Conservation (phyloP, 2,888 invertebrate species). For the Drosophila lutescens region DNA sequence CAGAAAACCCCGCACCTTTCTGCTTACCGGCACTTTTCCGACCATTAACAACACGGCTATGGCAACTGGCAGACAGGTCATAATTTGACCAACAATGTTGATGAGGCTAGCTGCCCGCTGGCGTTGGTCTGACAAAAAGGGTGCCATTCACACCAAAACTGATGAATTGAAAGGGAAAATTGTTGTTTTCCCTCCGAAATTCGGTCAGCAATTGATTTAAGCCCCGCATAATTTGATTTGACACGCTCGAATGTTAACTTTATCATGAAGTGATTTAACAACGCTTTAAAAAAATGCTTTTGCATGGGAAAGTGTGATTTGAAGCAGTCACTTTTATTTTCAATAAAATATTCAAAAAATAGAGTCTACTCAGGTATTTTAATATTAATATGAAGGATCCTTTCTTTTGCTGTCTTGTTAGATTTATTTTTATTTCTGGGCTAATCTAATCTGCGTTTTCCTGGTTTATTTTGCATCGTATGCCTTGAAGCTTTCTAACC, state of each 20-base stretch:
- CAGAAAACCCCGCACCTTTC: background rate
- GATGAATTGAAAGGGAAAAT: constrained; percentile 7
- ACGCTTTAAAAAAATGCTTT: background rate
- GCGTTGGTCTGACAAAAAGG: constrained; percentile 9
- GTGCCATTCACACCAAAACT: background rate
- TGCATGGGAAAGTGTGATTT: no score
- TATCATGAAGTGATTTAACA: background rate
- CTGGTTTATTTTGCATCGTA: background rate
- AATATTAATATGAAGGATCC: no score
- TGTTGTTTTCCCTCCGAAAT: background rate
- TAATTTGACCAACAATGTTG: constrained; percentile 41
- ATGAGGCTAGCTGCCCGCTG: constrained; percentile 7
- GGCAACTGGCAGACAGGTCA: constrained; percentile 51
- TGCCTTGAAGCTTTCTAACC: background rate
- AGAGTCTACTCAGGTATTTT: no score
- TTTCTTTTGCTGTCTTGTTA: background rate
- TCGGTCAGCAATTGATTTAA: constrained; percentile 1
- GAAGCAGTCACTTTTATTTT: background rate
- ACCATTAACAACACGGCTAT: constrained; percentile 50
- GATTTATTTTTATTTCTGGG: background rate
- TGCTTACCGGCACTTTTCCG: constrained; percentile 36
- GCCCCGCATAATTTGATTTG: background rate
- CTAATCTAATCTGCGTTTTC: constrained; percentile 19
- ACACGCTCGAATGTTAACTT: background rate
- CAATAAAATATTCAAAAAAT: no score